Base-by-base conservation (phyloP, 2,797 vertebrate genomes). In the Erethizon dorsatum region DNA sequence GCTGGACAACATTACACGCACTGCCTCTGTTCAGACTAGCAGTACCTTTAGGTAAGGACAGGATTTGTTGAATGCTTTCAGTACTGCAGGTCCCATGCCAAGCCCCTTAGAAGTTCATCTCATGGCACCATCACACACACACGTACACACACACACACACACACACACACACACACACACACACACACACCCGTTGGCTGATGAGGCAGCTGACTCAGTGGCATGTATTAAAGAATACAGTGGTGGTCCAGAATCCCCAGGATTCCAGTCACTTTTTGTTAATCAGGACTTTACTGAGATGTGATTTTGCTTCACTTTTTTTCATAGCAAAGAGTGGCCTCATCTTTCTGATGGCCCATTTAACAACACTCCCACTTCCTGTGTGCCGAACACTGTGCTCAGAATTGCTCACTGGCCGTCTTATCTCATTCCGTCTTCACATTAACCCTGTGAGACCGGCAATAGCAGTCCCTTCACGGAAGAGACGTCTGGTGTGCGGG, bases 331-430 rank as follows among this genome's bases (percentile, higher is more conserved):
- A 6, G 47, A 50, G 15, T 31, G 77, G 85, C 90, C 61, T 63
- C 71, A 0, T 33, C 0, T 59, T 86, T 94, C 90, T 67, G 57
- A 83, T 33, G 24, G 61, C 54, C 65, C 80, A 0, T 22, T 89
- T 22, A 26, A 2, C 2, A 77, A 61, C 10, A 2, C 15, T 69
- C 37, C 84, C 26, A 0, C 52, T 28, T 37, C 17, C 45, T 24
- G 45, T 59, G 73, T 91, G 92, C 96, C 96, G 78, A 86, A 41
- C 95, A 73, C 93, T 71, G 92, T 84, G 88, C 77, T 86, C 45
- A 52, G 33, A 77, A 28, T 17, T 13, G 24, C 63, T 63, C 31
- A 0, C 4, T 33, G 50, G 18, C 17, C 17, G 61, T 59, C 88
- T 45, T 2, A 6, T 56, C 54, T 78, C 10, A 11, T 41, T 24